Percentiles rank a stretch among this genome's conserved stretches.
Conservation (phyloP, 2,888 invertebrate genomes). For the Scelioninae gen. 1 region DNA sequence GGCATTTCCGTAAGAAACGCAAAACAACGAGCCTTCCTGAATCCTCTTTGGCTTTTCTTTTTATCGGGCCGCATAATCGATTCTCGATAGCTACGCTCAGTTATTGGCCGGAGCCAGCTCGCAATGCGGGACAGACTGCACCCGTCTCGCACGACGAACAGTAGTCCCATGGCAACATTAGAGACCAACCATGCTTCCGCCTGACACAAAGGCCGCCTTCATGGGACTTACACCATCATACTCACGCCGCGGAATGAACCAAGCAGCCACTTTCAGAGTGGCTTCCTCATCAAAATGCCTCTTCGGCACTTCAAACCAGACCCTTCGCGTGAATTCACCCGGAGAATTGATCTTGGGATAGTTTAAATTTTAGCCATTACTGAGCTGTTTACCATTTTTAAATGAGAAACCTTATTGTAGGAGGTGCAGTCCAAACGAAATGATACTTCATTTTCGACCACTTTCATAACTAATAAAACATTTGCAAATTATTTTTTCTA, state of each 20-base stretch:
- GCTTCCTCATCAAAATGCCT: slow-evolving; percentile 70
- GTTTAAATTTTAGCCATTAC: slow-evolving; percentile 53
- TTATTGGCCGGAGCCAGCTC: slow-evolving; percentile 60
- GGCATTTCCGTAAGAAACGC: slow-evolving; percentile 61
- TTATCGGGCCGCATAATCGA: slow-evolving; percentile 67
- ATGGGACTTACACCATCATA: slow-evolving; percentile 75
- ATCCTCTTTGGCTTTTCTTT: slow-evolving; percentile 57
- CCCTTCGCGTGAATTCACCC: slow-evolving; percentile 63
- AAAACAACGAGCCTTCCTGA: slow-evolving; percentile 56
- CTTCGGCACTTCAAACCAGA: slow-evolving; percentile 65
- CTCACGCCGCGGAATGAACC: slow-evolving; percentile 61
- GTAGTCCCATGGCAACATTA: slow-evolving; percentile 75
- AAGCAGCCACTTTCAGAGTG: slow-evolving; percentile 63
- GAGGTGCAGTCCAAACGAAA: too few species aligned
- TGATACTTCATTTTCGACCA: background rate
- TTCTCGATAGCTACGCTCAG: slow-evolving; percentile 71
- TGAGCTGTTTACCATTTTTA: slow-evolving; percentile 31
- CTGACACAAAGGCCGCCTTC: slow-evolving; percentile 81
- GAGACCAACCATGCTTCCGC: slow-evolving; percentile 82
- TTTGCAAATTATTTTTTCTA: too few species aligned
- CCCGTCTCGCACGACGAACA: slow-evolving; percentile 69
- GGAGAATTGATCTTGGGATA: slow-evolving; percentile 56
- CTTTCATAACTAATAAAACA: too few species aligned
- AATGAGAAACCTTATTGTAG: too few species aligned
- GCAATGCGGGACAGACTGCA: slow-evolving; percentile 55